Evolutionary conservation across 2,113 vertebrate species (phyloP).

Genomic region (Passer domesticus): DNA sequence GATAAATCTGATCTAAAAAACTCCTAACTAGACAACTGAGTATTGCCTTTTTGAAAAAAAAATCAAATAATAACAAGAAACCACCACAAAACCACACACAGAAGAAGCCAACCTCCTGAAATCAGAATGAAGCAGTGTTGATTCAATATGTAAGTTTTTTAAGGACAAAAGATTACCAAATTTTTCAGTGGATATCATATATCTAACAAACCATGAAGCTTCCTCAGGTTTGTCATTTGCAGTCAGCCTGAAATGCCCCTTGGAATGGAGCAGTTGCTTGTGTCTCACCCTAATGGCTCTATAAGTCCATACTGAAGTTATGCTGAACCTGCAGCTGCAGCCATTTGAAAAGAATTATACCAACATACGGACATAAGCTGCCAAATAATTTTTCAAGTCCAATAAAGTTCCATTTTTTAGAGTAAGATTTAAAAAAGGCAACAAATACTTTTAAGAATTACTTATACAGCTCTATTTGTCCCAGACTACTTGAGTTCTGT

Average conservation of each 20-base stretch:
- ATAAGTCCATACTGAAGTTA: background rate
- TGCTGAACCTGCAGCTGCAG: background rate
- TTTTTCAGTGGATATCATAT: fast-evolving
- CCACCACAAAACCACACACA: background rate
- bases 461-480: background rate
- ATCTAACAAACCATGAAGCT: background rate
- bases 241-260: background rate
- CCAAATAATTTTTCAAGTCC: background rate
- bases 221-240: background rate
- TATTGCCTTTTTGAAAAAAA: background rate
- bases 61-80: background rate
- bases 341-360: background rate
- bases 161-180: background rate
- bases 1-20: background rate
- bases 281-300: background rate
- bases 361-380: background rate
- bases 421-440: background rate
- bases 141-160: background rate
- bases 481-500: background rate
- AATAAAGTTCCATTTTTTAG: background rate
- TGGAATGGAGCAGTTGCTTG: background rate
- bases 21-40: background rate
- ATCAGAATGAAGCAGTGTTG: background rate
- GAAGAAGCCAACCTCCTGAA: background rate
- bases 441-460: background rate